A percentile compares a stretch with the other conserved stretches of the same genome.
Evolutionary conservation across 2,113 vertebrate species (phyloP).

Genomic region (Scatophagus argus): DNA sequence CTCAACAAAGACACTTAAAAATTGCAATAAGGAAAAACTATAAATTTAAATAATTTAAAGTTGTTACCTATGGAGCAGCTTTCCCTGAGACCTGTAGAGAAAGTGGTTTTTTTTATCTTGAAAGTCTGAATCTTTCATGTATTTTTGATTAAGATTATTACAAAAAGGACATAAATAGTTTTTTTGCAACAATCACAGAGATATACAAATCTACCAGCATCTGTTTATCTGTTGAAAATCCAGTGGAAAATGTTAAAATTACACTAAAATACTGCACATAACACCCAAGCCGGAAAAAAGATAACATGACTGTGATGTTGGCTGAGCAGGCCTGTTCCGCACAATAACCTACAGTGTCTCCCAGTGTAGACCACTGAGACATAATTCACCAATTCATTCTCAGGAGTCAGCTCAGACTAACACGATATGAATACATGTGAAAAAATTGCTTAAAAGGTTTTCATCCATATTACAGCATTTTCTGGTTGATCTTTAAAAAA

Average conservation of each 20-base stretch:
- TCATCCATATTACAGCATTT: not conserved
- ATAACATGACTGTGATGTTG: not conserved
- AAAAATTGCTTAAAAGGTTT: no score
- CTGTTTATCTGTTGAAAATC: not conserved
- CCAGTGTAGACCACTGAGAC: not conserved
- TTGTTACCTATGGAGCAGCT: not conserved
- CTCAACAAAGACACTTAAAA: not conserved
- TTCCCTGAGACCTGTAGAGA: not conserved
- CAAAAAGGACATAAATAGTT: not conserved
- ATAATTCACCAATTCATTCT: not conserved
- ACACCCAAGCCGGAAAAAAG: not conserved
- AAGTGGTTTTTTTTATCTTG: not conserved
- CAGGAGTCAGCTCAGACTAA: not conserved
- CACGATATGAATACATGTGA: not conserved
- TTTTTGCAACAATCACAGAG: not conserved
- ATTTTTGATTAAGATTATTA: not conserved
- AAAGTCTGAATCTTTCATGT: not conserved
- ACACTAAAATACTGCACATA: not conserved
- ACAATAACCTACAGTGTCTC: not conserved
- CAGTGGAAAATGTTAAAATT: not conserved
- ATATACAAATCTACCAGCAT: not conserved
- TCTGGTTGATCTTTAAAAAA: not conserved
- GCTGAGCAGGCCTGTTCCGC: not conserved
- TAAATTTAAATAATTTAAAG: not conserved
- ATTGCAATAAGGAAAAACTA: not conserved